phyloP scores from a whole-genome alignment of 1,140 invertebrate genomes.

The Steinernema khuongi region DNA sequence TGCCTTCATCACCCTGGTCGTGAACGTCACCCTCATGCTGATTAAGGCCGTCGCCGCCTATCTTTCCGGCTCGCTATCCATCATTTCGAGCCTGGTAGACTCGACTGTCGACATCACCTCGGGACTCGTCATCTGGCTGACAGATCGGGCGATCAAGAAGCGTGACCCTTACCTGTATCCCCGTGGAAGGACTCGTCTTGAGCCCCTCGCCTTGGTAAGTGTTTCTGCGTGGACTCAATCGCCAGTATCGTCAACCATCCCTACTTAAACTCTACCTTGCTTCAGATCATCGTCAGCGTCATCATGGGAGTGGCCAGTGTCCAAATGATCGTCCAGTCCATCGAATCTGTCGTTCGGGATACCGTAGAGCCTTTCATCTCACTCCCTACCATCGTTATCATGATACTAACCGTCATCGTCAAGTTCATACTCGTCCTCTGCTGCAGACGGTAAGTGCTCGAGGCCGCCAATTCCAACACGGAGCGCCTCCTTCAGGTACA shows the following conservation, averaged over 20 bases:
- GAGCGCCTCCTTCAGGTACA: conserved; percentile 32
- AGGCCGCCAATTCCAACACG: not conserved
- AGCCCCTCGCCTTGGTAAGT: conserved; percentile 61
- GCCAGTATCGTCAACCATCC: no score
- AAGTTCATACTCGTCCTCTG: conserved; percentile 59
- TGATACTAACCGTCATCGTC: conserved; percentile 59
- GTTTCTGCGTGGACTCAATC: no score
- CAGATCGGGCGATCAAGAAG: conserved; percentile 59
- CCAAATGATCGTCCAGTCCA: conserved; percentile 60
- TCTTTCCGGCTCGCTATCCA: conserved; percentile 62
- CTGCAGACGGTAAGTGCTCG: conserved; percentile 50
- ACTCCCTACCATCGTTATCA: conserved; percentile 58
- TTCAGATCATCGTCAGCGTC: conserved; percentile 57
- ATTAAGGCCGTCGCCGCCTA: conserved; percentile 60
- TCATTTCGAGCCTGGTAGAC: conserved; percentile 62
- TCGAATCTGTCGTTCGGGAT: conserved; percentile 54
- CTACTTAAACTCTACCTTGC: conserved; percentile 18
- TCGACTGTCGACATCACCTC: conserved; percentile 61
- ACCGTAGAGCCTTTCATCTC: conserved; percentile 44
- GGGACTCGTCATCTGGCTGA: conserved; percentile 61
- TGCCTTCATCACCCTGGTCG: conserved; percentile 46
- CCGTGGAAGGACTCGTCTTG: conserved; percentile 61
- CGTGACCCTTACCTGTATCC: conserved; percentile 61
- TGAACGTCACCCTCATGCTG: conserved; percentile 57
- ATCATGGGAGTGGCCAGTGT: conserved; percentile 62